Evolutionary conservation across 2,888 invertebrate species (phyloP), one percentile per base, ranked within the genome.

Genomic region (Eristalis arbustorum): DNA sequence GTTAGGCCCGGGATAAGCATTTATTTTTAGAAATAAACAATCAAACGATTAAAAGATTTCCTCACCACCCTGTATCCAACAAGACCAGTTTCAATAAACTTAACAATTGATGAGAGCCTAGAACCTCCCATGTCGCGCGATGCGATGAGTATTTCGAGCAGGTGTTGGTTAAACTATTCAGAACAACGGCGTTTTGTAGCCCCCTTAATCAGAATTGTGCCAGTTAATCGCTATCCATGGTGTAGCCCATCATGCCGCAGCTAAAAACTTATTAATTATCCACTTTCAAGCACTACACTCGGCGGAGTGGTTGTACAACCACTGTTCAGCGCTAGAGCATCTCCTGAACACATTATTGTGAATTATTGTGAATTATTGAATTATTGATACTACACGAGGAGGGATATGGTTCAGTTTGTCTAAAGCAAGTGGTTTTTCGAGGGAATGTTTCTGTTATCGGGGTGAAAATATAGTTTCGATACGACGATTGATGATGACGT

Each of bases 141-240:
- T 59, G 40, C 28, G 14, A 57, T 62, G 72, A 73, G 56, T n/a
- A 63, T 59, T 61, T 62, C 28, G 13, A 42, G 62, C 64, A 71
- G 78, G 78, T 78, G 71, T 57, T 57, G 64, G 57, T 14, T 64
- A 40, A 64, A 78, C 78, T 78, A 72, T 72, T 64, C 59, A 31
- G 42, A 64, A 59, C 34, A 31, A 14, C 11, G 40, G 5, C 64
- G 64, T 59, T 64, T 72, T 72, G 68, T 78, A 66, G 64, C 64
- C 64, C n/a, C 64, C 59, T 71, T 71, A 66, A 64, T 66, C 64
- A 64, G 64, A 78, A 59, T 71, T 71, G 40, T 57, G 57, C 56
- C 22, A 59, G 63, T 78, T 78, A 78, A 78, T 78, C 42, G 40
- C 78, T 6, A 31, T 64, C 64, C 71, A 71, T 25, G 25, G 75